These are phyloP conservation scores for Malthinus seriepunctatus DNA, from an alignment of 2,888 invertebrate genomes.

Conservation along the genomic window DNA sequence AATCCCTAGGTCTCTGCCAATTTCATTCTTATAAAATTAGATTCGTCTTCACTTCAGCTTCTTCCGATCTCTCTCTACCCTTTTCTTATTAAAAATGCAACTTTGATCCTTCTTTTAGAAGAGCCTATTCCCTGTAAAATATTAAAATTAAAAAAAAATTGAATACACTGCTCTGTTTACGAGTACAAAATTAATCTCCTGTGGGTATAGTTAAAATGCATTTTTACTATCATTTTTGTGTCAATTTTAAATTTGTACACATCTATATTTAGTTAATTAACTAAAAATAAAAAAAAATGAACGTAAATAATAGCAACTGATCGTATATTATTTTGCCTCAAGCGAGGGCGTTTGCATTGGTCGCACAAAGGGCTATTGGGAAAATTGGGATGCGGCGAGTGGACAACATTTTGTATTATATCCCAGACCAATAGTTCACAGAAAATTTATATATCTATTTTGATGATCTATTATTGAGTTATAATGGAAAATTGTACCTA, in stretches of 20 bases:
- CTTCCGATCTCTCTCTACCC: too few relatives aligned
- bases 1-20: too few relatives aligned
- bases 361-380: slow-evolving; percentile 38
- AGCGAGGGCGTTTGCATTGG: slow-evolving; percentile 42
- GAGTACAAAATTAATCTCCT: too few relatives aligned
- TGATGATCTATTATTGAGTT: slow-evolving; percentile 46
- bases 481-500: slow-evolving; percentile 26
- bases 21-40: too few relatives aligned
- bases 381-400: slow-evolving; percentile 24
- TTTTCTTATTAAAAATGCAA: too few relatives aligned
- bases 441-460: slow-evolving; percentile 51
- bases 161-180: too few relatives aligned
- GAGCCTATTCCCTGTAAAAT: too few relatives aligned
- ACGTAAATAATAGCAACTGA: slow-evolving; percentile 30
- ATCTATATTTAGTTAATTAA: slow-evolving; percentile 5
- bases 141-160: too few relatives aligned
- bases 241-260: background rate
- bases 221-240: slow-evolving; percentile 12
- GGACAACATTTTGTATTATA: slow-evolving; percentile 47
- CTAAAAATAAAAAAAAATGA: slow-evolving; percentile 8
- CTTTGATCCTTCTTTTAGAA: too few relatives aligned
- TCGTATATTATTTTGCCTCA: slow-evolving; percentile 37
- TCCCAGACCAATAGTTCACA: slow-evolving; percentile 48
- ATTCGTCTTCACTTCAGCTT: too few relatives aligned
- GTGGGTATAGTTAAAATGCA: slow-evolving; percentile 2